Evolutionary conservation across 2,888 invertebrate species (phyloP).

Genomic region (Tetragnatha montana): DNA sequence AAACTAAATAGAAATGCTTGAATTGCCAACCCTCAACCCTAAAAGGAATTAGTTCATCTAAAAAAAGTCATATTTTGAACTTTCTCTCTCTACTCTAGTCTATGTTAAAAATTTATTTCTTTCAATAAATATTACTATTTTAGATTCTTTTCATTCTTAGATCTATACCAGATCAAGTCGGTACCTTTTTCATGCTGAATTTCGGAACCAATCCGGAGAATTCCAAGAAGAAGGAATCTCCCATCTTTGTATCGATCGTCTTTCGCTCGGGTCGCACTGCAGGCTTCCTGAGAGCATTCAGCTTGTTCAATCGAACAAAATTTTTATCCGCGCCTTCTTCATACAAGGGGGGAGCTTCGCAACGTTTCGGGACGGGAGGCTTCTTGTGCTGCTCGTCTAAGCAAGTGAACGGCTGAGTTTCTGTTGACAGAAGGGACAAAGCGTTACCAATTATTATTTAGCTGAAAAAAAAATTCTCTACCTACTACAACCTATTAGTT

Average conservation of each 20-base stretch:
- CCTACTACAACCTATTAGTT: too few species aligned
- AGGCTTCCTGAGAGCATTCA: constrained; percentile 51
- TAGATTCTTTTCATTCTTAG: not conserved
- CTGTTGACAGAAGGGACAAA: constrained; percentile 10
- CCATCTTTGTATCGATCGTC: constrained; percentile 32
- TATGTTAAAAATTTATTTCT: not conserved
- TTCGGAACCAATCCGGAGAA: constrained; percentile 62
- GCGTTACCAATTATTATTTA: not conserved
- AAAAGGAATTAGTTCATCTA: too few species aligned
- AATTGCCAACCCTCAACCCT: too few species aligned
- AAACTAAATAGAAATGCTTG: too few species aligned
- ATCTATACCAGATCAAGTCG: not conserved
- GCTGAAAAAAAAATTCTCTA: too few species aligned
- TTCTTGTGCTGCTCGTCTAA: constrained; percentile 44
- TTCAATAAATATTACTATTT: not conserved
- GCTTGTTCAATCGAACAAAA: constrained; percentile 28
- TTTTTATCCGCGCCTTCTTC: constrained; percentile 29
- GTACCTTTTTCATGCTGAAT: constrained; percentile 54
- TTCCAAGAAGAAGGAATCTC: constrained; percentile 58
- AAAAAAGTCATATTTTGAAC: too few species aligned
- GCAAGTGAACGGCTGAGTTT: constrained; percentile 14
- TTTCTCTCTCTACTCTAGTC: too few species aligned
- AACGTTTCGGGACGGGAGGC: constrained; percentile 52
- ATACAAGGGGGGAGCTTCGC: constrained; percentile 39
- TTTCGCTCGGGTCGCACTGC: constrained; percentile 47